Evolutionary conservation across 2,888 invertebrate genomes (phyloP).

Genomic region (Reticulitermes lucifugus): DNA sequence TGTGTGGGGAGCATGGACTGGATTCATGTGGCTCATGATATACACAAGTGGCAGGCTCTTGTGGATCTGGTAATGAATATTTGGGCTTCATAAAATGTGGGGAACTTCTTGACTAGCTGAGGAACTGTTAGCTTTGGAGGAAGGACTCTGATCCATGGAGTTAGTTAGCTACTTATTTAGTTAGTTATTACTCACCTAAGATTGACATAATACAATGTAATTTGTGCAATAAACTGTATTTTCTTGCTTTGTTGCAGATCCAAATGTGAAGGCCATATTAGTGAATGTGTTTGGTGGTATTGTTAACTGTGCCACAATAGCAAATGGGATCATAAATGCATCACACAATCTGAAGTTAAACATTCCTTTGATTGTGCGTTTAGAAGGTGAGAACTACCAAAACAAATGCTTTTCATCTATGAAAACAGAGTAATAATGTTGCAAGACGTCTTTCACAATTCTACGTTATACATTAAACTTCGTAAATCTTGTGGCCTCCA

Average conservation of each 20-base stretch:
- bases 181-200: too few species aligned
- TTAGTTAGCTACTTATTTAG: too few species aligned
- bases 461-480: not conserved
- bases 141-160: too few species aligned
- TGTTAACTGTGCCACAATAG: conserved; percentile 97
- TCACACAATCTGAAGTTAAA: conserved; percentile 81
- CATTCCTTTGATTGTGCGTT: conserved; percentile 91
- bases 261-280: conserved; percentile 92
- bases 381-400: conserved; percentile 78
- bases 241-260: conserved; percentile 68
- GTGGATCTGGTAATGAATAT: too few species aligned
- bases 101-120: too few species aligned
- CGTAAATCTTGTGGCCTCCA: not conserved
- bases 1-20: too few species aligned
- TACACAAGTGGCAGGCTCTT: too few species aligned
- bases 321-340: conserved; percentile 93
- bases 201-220: not conserved
- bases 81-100: too few species aligned
- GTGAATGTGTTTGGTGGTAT: conserved; percentile 99
- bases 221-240: not conserved
- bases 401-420: too few species aligned
- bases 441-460: not conserved
- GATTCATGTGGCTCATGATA: too few species aligned
- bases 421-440: too few species aligned
- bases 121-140: too few species aligned